phyloP scores from a whole-genome alignment of 2,888 invertebrate genomes.

The Lasioglossum malachurum region DNA sequence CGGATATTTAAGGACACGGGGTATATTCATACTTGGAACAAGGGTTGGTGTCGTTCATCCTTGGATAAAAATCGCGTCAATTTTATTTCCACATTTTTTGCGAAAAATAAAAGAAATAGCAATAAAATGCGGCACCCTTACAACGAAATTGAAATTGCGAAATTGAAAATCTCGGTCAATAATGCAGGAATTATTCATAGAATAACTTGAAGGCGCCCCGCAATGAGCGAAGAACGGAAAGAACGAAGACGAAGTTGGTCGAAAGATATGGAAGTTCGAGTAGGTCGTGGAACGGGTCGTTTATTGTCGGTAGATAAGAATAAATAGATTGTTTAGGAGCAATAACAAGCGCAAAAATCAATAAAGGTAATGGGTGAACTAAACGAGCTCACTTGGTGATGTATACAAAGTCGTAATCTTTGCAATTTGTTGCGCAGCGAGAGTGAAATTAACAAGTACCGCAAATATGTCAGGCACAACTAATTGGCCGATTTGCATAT shows the following conservation, averaged over 20 bases:
- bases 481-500: slow-evolving; percentile 74
- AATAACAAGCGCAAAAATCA: slow-evolving; percentile 54
- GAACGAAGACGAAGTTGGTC: not conserved
- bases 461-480: slow-evolving; percentile 74
- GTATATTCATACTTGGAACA: not conserved
- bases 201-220: not conserved
- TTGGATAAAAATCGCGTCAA: not conserved
- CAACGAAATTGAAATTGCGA: not conserved
- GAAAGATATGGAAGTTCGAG: not conserved
- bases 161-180: not conserved
- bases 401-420: slow-evolving; percentile 68
- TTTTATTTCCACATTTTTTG: not conserved
- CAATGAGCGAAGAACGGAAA: not conserved
- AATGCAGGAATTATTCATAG: not conserved
- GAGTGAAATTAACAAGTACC: slow-evolving; percentile 72
- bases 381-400: slow-evolving; percentile 60
- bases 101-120: not conserved
- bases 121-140: not conserved
- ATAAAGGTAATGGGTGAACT: slow-evolving; percentile 65
- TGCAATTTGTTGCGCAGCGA: slow-evolving; percentile 69
- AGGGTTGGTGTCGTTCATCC: not conserved
- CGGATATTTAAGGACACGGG: not conserved
- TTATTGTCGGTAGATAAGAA: not conserved
- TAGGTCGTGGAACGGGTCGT: not conserved
- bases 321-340: slow-evolving; percentile 19